Evolutionary conservation across 2,888 invertebrate species (phyloP), one percentile per base, ranked within the genome.

Genomic region (Amitus sp.): DNA sequence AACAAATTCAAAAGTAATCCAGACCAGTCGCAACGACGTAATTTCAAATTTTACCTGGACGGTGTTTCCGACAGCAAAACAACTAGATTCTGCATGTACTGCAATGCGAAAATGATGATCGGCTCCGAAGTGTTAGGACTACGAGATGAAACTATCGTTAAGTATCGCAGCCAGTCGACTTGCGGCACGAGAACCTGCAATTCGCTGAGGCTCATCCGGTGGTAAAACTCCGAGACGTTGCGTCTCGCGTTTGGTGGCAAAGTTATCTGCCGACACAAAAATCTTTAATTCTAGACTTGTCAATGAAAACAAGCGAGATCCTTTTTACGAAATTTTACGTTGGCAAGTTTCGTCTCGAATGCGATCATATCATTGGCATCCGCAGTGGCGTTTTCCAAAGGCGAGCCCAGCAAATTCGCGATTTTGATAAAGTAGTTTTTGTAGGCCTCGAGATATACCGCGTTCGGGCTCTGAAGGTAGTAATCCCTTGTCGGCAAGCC

Each of bases 211-310:
- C 90, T 88, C 86, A 95, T 89, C 65, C 93, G 87, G 39, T 89
- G 87, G 77, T 96, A 96, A 9, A 95, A 83, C 72, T 92, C 91
- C 0, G 94, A 91, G 1, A 95, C 90, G 79, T 96, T 95, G 23
- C 90, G 87, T 54, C 93, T 86, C 69, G 93, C 91, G 75, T 93
- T 91, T 1, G 90, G 88, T 0, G 94, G 89, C 20, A 89, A 89
- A 20, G 92, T 93, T 57, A 94, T 91, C 83, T 89, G 84, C 9
- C 55, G 43, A 57, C n/a, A n/a, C n/a, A 56, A 87, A 87, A 27
- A 7, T 7, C 3, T 23, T 23, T 23, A 23, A 23, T 23, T 23
- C 23, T 23, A 23, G 3, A 23, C 23, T 23, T 23, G 23, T n/a
- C n/a, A n/a, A n/a, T n/a, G n/a, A n/a, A n/a, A n/a, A n/a, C n/a